Percentiles rank a stretch among this genome's conserved stretches.
These are phyloP conservation scores for Scortum barcoo DNA, from an alignment of 2,113 vertebrate genomes.

Conservation along the genomic window DNA sequence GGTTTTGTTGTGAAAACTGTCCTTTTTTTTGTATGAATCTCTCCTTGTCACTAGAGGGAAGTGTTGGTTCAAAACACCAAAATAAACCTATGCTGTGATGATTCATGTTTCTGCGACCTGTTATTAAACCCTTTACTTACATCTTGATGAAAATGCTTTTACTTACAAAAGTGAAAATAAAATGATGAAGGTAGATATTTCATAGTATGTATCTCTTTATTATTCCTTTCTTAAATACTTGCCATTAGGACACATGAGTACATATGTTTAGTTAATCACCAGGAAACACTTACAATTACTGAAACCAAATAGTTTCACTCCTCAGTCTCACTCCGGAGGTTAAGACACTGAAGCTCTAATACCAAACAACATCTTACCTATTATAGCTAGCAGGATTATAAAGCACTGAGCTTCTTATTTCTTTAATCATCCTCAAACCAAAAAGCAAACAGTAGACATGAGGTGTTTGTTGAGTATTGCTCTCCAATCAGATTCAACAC, in stretches of 20 bases:
- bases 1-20: conserved; percentile 26
- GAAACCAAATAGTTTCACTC: background rate
- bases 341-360: conserved; percentile 22
- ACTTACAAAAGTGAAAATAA: conserved; percentile 30
- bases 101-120: conserved; percentile 14
- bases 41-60: conserved; percentile 76
- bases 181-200: conserved; percentile 5
- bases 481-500: background rate
- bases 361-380: conserved; percentile 20
- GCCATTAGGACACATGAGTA: background rate
- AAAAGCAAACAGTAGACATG: background rate
- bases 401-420: conserved; percentile 40
- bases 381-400: conserved; percentile 47
- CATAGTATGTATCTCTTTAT: conserved; percentile 31
- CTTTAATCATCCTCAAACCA: conserved; percentile 32
- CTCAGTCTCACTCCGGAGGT: background rate
- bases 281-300: background rate
- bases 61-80: conserved; percentile 60
- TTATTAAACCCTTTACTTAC: conserved; percentile 28
- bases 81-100: conserved; percentile 54
- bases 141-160: conserved; percentile 17
- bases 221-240: background rate
- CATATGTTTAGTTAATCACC: background rate
- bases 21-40: conserved; percentile 17
- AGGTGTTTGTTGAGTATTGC: background rate